Evolutionary conservation across 2,888 invertebrate genomes (phyloP).

Genomic region (Ectemnius continuus): DNA sequence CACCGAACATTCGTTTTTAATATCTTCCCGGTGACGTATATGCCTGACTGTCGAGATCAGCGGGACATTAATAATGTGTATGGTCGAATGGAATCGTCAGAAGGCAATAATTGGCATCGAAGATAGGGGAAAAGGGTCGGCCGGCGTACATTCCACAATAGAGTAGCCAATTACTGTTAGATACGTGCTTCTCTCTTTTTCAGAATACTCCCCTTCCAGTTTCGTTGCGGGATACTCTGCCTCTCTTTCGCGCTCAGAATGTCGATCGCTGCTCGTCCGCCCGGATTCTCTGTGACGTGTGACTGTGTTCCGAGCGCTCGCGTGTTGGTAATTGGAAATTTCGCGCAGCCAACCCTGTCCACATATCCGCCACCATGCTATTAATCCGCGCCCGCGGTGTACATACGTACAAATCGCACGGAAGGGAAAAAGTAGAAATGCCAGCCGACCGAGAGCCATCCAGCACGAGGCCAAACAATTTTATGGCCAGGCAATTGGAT

Average conservation of each 20-base stretch:
- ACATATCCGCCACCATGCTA: conserved; percentile 36
- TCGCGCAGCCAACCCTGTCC: conserved; percentile 55
- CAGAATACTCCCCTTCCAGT: conserved; percentile 47
- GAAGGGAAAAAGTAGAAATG: conserved; percentile 36
- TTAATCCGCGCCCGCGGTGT: conserved; percentile 45
- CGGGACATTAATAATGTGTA: conserved; percentile 37
- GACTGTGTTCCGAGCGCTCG: conserved; percentile 43
- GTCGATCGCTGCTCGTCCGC: background rate
- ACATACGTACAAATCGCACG: conserved; percentile 38
- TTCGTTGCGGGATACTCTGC: conserved; percentile 31
- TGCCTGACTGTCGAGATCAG: background rate
- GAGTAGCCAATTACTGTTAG: conserved; percentile 49
- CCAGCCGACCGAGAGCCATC: conserved; percentile 36
- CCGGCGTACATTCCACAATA: conserved; percentile 38
- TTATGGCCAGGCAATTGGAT: conserved; percentile 38
- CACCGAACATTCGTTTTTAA: conserved; percentile 38
- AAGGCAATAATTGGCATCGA: conserved; percentile 46
- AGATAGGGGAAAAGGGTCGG: conserved; percentile 9
- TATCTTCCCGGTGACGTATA: conserved; percentile 28
- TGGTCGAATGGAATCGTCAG: conserved; percentile 43
- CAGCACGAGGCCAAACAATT: conserved; percentile 37
- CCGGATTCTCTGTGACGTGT: conserved; percentile 32
- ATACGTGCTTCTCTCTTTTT: conserved; percentile 32
- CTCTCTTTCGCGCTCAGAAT: conserved; percentile 8
- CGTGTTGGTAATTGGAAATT: conserved; percentile 62